Evolutionary conservation across 2,113 vertebrate genomes (phyloP).

Genomic region (Puma concolor): DNA sequence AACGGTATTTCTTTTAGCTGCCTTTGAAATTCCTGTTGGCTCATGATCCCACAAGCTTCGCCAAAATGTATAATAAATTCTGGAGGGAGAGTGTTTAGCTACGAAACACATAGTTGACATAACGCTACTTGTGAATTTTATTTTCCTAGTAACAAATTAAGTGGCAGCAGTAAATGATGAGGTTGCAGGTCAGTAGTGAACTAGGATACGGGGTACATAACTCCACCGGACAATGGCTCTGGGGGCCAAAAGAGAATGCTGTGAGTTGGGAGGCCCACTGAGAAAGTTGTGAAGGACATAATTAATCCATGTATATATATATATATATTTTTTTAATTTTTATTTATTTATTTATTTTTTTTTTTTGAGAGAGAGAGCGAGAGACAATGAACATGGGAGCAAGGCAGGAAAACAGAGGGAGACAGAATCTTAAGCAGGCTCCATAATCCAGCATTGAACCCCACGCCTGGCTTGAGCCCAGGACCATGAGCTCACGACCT

Average conservation of each 20-base stretch:
- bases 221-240: background rate
- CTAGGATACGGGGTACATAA: background rate
- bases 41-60: background rate
- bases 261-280: background rate
- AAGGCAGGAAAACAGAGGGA: no score
- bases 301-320: background rate
- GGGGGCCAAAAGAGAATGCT: background rate
- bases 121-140: background rate
- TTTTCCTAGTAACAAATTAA: constrained; percentile 27
- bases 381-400: no score
- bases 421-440: no score
- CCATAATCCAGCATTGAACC: no score
- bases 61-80: constrained; percentile 8
- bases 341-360: no score
- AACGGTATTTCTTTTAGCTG: background rate
- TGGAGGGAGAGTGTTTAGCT: background rate
- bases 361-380: no score
- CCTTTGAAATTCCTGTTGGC: constrained; percentile 8
- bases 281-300: background rate
- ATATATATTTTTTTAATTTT: no score
- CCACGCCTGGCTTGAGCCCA: no score
- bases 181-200: background rate
- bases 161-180: background rate
- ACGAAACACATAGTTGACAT: background rate
- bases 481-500: no score